These are phyloP conservation scores for Cyclophora punctaria DNA, from an alignment of 2,888 invertebrate genomes.

Conservation along the genomic window DNA sequence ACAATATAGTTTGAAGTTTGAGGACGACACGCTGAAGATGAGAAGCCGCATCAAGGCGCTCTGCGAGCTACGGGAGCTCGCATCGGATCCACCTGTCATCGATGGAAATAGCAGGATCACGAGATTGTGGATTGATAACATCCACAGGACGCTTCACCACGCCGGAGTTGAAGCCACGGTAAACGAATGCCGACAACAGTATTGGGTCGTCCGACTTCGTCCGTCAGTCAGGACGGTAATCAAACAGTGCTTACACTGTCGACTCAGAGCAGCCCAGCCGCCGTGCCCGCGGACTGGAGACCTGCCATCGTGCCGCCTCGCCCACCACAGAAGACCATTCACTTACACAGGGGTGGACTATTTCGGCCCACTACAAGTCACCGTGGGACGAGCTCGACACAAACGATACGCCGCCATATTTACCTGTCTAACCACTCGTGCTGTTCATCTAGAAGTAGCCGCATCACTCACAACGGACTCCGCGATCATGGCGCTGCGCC, in stretches of 20 bases:
- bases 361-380: slow-evolving; percentile 14
- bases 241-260: background rate
- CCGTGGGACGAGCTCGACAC: slow-evolving; percentile 8
- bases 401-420: slow-evolving; percentile 17
- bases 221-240: background rate
- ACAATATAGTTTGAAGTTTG: background rate
- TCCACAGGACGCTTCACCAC: slow-evolving; percentile 3
- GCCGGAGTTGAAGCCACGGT: background rate
- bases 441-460: slow-evolving; percentile 1
- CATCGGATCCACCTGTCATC: slow-evolving; percentile 1
- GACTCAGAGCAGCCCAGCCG: background rate
- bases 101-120: slow-evolving; percentile 1
- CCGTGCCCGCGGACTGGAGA: slow-evolving; percentile 1
- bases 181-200: slow-evolving; percentile 3
- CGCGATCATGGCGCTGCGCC: slow-evolving; percentile 16
- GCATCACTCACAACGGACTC: slow-evolving; percentile 5
- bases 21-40: background rate
- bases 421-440: slow-evolving; percentile 19
- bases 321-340: background rate
- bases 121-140: background rate
- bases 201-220: background rate
- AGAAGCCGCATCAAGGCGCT: background rate
- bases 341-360: slow-evolving; percentile 10
- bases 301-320: background rate
- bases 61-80: background rate